These are phyloP conservation scores for Ephestia elutella DNA, from an alignment of 1,140 invertebrate genomes.

Conservation along the genomic window DNA sequence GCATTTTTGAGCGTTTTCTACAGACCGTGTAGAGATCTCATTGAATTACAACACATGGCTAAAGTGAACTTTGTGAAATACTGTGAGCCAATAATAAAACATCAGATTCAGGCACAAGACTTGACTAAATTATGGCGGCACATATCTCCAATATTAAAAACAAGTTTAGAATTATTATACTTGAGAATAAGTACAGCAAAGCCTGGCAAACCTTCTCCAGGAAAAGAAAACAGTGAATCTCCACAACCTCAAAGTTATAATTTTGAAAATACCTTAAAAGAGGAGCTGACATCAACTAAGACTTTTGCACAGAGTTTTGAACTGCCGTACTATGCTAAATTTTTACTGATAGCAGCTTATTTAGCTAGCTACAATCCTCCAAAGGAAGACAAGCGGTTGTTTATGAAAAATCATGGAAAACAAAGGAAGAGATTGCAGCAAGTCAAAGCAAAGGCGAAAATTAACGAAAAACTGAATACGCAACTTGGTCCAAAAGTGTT, in stretches of 20 bases:
- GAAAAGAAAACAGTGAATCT: constrained; percentile 43
- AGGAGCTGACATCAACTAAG: constrained; percentile 70
- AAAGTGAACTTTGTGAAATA: constrained; percentile 83
- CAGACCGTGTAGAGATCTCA: constrained; percentile 85
- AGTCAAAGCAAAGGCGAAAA: constrained; percentile 75
- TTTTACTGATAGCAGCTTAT: constrained; percentile 90
- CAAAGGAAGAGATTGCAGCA: constrained; percentile 76
- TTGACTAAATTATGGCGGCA: constrained; percentile 83
- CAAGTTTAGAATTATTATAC: constrained; percentile 85
- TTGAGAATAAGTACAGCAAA: constrained; percentile 76
- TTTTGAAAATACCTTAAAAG: constrained; percentile 57
- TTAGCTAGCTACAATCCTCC: constrained; percentile 92
- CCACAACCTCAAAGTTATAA: constrained; percentile 30
- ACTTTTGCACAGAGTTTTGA: constrained; percentile 83
- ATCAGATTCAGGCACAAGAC: constrained; percentile 75
- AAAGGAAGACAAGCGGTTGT: constrained; percentile 88
- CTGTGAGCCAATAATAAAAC: constrained; percentile 80
- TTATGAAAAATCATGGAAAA: constrained; percentile 83
- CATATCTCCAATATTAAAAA: constrained; percentile 83
- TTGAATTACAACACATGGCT: constrained; percentile 84
- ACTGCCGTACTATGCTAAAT: constrained; percentile 92
- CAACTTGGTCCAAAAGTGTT: constrained; percentile 87
- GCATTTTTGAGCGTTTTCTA: constrained; percentile 88
- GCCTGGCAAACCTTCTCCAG: constrained; percentile 33
- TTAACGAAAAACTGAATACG: constrained; percentile 75